Evolutionary conservation across 2,888 invertebrate genomes (phyloP).

Genomic region (Apamea crenata): DNA sequence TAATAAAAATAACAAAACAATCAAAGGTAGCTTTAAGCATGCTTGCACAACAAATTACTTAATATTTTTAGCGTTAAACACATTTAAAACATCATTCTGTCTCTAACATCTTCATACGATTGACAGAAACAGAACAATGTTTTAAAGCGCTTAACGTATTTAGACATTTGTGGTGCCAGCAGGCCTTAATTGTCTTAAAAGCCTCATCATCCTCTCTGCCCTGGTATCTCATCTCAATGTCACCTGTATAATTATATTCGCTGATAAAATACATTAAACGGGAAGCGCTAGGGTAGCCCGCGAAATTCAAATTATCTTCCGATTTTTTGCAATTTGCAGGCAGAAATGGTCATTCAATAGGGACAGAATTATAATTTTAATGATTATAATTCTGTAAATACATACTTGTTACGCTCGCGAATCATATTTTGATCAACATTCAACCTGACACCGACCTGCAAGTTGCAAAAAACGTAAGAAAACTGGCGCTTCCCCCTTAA

Average conservation of each 20-base stretch:
- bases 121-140: neutral
- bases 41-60: neutral
- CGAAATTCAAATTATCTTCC: neutral
- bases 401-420: neutral
- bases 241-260: neutral
- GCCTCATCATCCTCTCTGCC: neutral
- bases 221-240: neutral
- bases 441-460: too few species aligned
- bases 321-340: too few species aligned
- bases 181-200: neutral
- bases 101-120: neutral
- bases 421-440: too few species aligned
- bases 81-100: neutral
- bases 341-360: neutral
- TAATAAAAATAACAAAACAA: neutral
- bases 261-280: constrained; percentile 2
- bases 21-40: neutral
- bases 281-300: neutral
- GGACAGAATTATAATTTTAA: neutral
- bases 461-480: too few species aligned
- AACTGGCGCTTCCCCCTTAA: neutral
- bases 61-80: neutral
- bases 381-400: neutral
- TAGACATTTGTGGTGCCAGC: too few species aligned
- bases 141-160: neutral